Conservation (phyloP, 2,113 vertebrate species). For the Morone saxatilis region DNA sequence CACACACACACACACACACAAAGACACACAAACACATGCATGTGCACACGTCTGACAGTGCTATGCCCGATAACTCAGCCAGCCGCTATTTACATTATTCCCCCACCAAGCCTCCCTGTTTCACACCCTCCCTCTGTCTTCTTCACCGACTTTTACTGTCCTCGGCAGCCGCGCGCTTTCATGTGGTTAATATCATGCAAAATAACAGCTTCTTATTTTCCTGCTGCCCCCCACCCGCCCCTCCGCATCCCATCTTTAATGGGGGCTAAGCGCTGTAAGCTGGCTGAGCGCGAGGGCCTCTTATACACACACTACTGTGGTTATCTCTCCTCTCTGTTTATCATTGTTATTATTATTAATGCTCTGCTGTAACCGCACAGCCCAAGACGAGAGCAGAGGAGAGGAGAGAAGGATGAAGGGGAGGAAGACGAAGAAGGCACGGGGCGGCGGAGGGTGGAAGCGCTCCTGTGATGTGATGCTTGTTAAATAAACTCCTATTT, state of each 20-base stretch:
- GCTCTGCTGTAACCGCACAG: conserved; percentile 70
- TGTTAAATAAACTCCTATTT: conserved; percentile 87
- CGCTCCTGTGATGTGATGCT: conserved; percentile 79
- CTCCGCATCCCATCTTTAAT: conserved; percentile 77
- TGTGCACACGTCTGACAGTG: conserved; percentile 80
- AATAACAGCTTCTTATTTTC: conserved; percentile 84
- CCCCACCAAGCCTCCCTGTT: conserved; percentile 64
- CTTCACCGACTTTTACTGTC: conserved; percentile 78
- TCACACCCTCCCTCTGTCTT: conserved; percentile 69
- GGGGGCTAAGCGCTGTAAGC: conserved; percentile 85
- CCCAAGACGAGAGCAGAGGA: conserved; percentile 54
- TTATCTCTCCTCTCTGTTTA: conserved; percentile 85
- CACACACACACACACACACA: conserved; percentile 29
- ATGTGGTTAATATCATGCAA: conserved; percentile 89
- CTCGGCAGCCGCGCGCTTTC: conserved; percentile 82
- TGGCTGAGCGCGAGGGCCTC: conserved; percentile 78
- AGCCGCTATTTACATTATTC: conserved; percentile 87
- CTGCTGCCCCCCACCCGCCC: conserved; percentile 36
- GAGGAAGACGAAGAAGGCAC: conserved; percentile 41
- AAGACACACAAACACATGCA: neutral
- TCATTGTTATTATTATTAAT: conserved; percentile 87
- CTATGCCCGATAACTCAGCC: conserved; percentile 84
- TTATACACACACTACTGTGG: conserved; percentile 79
- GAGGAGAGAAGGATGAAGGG: conserved; percentile 32
- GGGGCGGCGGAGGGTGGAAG: conserved; percentile 63